Base-by-base conservation (phyloP, 2,888 invertebrate genomes). In the Acronicta alni region DNA sequence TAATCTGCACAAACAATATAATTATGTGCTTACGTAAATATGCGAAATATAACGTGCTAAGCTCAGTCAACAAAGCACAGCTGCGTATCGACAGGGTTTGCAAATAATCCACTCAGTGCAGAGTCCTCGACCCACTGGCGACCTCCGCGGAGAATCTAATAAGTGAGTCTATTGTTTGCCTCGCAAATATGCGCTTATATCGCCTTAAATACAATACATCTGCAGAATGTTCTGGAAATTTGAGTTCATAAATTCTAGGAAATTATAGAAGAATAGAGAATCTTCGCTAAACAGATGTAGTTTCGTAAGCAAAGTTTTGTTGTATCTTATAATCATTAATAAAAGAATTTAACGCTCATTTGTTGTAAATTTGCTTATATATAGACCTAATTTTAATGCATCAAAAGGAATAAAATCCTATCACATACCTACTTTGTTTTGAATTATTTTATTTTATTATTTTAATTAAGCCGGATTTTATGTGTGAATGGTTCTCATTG, bases 51-150 rank as follows among this genome's bases (percentile, higher is more conserved):
- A 39, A 12, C 32, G 46, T 42, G 46, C 60, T 43, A 35, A 42
- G 16, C 41, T 56, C 49, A 55, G 61, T 62, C 59, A 76, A 66
- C 55, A 69, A 57, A 46, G 55, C 66, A 23, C 71, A 72, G 68
- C 80, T 80, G 75, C 49, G 66, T 76, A 67, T 77, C 63, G 76
- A 62, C 55, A 59, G 46, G 48, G 60, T 58, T 74, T 64, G 76
- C 67, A 77, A 80, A 80, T 70, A 77, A 68, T 62, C 57, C 67
- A 59, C 63, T 69, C 48, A 43, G 46, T 56, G 47, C 56, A 39
- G 46, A 51, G 48, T 67, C 58, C 61, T 60, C 66, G 64, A 66
- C 60, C 60, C 26, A 41, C 16, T 57, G 32, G 52, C 56, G 59
- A 54, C 48, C 59, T 64, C 47, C 46, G 16, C 38, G 44, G 45